Percentiles rank a stretch among this genome's conserved stretches.
Conservation (phyloP, 2,113 vertebrate genomes). For the Actinemys pallida region DNA sequence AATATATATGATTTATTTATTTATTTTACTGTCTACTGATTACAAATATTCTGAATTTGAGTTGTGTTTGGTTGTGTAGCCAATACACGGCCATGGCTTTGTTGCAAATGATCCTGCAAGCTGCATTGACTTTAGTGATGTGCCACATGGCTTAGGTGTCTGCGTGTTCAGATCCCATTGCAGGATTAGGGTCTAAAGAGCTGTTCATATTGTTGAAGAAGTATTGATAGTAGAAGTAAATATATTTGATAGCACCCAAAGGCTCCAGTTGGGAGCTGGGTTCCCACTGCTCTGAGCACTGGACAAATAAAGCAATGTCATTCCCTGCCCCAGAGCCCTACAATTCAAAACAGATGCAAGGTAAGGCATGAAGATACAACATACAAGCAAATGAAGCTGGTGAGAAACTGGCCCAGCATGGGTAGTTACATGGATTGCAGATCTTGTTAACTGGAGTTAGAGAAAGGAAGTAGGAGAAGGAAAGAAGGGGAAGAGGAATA, state of each 20-base stretch:
- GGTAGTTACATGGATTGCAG: accelerated
- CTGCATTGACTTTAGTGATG: neutral
- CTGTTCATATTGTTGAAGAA: neutral
- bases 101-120: neutral
- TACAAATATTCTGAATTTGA: slow-evolving; percentile 71
- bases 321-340: neutral
- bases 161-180: neutral
- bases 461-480: neutral
- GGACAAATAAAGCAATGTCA: neutral
- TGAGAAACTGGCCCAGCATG: neutral
- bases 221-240: neutral
- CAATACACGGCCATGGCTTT: neutral
- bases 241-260: neutral
- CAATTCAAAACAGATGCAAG: neutral
- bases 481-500: neutral
- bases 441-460: neutral
- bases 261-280: neutral
- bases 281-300: neutral
- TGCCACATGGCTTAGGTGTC: neutral
- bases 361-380: neutral
- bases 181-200: neutral
- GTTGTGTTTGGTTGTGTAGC: neutral
- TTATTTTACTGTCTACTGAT: neutral
- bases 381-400: neutral
- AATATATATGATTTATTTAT: neutral